phyloP scores from a whole-genome alignment of 23 tunicate species.

The Ascidia mentula region DNA sequence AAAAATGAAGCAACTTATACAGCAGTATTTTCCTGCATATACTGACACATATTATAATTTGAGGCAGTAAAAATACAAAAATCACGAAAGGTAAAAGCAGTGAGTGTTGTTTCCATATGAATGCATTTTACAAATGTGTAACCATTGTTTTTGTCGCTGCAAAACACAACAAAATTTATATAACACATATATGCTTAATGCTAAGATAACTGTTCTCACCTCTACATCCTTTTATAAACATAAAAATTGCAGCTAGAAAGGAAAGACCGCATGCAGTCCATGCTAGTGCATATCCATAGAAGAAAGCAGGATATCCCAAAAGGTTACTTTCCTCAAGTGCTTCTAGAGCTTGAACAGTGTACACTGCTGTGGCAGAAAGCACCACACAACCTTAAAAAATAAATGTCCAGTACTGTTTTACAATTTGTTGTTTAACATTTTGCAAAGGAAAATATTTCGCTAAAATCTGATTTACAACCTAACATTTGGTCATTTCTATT shows the following conservation, averaged over 20 bases:
- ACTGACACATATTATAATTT: not conserved
- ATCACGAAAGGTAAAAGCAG: not conserved
- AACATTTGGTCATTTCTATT: too few relatives aligned
- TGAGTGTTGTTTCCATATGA: not conserved
- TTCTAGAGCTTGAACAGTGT: not conserved
- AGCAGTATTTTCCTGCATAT: not conserved
- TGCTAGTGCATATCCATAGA: not conserved
- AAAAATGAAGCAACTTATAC: not conserved
- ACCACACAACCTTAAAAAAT: not conserved
- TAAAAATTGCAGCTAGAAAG: not conserved
- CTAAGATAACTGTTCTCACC: not conserved
- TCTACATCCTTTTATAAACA: not conserved
- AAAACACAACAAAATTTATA: not conserved
- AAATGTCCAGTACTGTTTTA: too few relatives aligned
- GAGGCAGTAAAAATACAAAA: too few relatives aligned
- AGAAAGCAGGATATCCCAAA: not conserved
- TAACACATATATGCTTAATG: not conserved
- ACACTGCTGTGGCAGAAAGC: not conserved
- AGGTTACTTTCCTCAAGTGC: not conserved
- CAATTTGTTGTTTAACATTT: too few relatives aligned
- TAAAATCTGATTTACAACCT: too few relatives aligned
- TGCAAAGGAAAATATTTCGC: too few relatives aligned
- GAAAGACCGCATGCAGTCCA: conserved; percentile 3
- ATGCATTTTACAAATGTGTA: not conserved
- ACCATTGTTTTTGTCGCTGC: not conserved